A percentile compares a stretch with the other conserved stretches of the same genome.
Evolutionary conservation across 2,888 invertebrate genomes (phyloP).

Genomic region (Bruchidius siliquastri): DNA sequence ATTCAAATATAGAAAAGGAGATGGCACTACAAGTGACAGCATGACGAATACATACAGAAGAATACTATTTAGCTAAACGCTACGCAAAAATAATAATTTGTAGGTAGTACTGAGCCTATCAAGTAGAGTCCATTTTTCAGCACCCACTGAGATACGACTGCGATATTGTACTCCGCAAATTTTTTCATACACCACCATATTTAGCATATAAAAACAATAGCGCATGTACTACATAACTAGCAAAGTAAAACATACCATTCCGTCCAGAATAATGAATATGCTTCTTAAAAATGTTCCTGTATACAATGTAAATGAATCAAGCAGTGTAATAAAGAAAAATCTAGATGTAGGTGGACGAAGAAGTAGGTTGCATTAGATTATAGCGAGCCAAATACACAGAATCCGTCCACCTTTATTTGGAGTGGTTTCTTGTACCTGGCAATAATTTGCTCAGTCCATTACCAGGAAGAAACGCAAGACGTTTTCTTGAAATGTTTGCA

Average conservation of each 20-base stretch:
- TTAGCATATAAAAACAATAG: neutral
- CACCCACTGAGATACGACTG: neutral
- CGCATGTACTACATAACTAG: neutral
- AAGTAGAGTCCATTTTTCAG: no score
- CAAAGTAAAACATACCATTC: neutral
- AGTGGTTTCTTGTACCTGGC: neutral
- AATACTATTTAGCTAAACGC: no score
- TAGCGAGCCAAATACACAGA: neutral
- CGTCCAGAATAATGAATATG: neutral
- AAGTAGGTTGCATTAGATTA: neutral
- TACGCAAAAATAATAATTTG: no score
- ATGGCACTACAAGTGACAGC: no score
- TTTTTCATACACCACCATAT: neutral
- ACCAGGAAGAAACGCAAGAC: no score
- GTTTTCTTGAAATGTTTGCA: no score
- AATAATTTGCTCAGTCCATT: no score
- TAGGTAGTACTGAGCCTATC: no score
- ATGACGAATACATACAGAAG: no score
- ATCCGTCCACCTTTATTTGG: neutral
- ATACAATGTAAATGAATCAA: neutral
- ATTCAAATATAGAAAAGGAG: no score
- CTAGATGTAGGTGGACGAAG: neutral
- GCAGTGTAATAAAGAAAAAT: neutral
- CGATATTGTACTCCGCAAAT: neutral
- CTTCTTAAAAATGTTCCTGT: neutral